Percentiles rank a stretch among this genome's conserved stretches.
Evolutionary conservation across 2,888 invertebrate species (phyloP).

Genomic region (Chymomyza procnemis): DNA sequence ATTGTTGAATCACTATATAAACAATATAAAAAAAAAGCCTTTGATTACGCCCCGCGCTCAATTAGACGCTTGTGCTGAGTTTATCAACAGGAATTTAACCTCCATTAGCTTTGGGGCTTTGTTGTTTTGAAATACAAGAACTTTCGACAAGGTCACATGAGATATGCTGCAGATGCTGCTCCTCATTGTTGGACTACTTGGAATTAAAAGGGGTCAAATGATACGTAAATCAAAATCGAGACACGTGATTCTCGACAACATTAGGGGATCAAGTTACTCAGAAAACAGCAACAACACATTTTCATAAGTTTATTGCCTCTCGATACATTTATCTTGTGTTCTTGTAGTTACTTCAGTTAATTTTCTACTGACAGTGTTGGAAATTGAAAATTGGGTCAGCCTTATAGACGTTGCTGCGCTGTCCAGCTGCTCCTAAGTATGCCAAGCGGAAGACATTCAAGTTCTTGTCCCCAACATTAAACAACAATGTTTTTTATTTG

Average conservation of each 20-base stretch:
- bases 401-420: conserved; percentile 12
- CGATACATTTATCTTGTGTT: conserved; percentile 13
- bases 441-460: conserved; percentile 42
- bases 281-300: conserved; percentile 14
- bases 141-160: conserved; percentile 58
- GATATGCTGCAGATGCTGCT: conserved; percentile 37
- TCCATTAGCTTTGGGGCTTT: conserved; percentile 48
- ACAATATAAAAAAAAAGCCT: conserved; percentile 1
- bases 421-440: not conserved
- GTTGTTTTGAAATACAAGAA: conserved; percentile 61
- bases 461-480: not conserved
- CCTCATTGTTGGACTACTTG: conserved; percentile 17
- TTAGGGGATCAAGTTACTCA: conserved; percentile 64
- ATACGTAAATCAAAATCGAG: conserved; percentile 49
- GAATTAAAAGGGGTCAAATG: conserved; percentile 58
- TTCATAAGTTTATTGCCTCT: not conserved
- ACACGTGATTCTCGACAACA: conserved; percentile 63
- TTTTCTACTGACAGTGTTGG: conserved; percentile 28
- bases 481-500: not conserved
- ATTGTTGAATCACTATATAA: conserved; percentile 33
- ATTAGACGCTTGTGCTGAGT: conserved; percentile 36
- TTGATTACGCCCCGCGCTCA: conserved; percentile 31
- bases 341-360: conserved; percentile 30
- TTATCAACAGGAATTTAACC: conserved; percentile 53
- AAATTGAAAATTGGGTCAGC: conserved; percentile 15